phyloP scores from a whole-genome alignment of 1,140 invertebrate species.

The Ptiloglossa arizonensis region DNA sequence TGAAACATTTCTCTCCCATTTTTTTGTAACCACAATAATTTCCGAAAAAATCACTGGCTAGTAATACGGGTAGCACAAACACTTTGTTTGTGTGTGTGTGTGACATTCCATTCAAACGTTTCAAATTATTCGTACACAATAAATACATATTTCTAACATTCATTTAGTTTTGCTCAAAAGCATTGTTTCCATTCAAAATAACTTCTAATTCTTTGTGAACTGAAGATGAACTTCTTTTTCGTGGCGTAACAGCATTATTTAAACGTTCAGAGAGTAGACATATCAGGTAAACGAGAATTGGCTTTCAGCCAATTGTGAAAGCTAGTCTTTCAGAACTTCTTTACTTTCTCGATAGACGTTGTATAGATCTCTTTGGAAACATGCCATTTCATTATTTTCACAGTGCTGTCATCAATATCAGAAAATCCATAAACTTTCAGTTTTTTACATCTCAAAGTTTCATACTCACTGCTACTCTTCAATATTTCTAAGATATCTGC shows the following conservation, averaged over 20 bases:
- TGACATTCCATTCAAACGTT: too few species aligned
- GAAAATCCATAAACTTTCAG: neutral
- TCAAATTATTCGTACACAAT: too few species aligned
- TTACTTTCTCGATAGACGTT: conserved; percentile 39
- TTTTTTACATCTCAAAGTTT: neutral
- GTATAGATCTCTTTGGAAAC: conserved; percentile 44
- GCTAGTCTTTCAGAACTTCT: conserved; percentile 23
- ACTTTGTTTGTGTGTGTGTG: too few species aligned
- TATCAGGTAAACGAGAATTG: conserved; percentile 51
- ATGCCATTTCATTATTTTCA: conserved; percentile 63
- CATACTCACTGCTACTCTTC: neutral
- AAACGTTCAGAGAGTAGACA: conserved; percentile 33
- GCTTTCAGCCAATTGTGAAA: conserved; percentile 44
- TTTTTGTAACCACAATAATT: too few species aligned
- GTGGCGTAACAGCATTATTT: conserved; percentile 33
- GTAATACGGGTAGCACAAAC: too few species aligned
- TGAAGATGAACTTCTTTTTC: conserved; percentile 15
- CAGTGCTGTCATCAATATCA: conserved; percentile 15
- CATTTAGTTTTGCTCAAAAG: conserved; percentile 7
- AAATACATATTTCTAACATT: too few species aligned
- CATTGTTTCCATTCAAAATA: neutral
- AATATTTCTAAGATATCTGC: too few species aligned
- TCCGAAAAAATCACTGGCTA: too few species aligned
- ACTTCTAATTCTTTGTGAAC: conserved; percentile 23
- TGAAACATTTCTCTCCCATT: too few species aligned